These are phyloP conservation scores for Anagyrus pseudococci DNA, from an alignment of 2,888 invertebrate species.

Conservation along the genomic window DNA sequence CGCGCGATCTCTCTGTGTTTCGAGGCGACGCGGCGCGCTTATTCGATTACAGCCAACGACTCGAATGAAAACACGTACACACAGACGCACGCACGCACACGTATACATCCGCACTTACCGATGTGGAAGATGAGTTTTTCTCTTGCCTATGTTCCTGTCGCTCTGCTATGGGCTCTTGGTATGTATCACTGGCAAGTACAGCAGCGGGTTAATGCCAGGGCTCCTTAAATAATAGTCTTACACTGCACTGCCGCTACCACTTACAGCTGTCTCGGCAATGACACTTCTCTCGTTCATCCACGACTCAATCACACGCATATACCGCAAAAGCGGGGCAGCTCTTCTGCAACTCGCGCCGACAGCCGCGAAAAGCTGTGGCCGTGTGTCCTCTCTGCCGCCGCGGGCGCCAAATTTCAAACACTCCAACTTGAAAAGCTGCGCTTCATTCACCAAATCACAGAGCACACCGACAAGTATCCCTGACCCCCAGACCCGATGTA, in stretches of 20 bases:
- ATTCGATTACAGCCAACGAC: slow-evolving; percentile 37
- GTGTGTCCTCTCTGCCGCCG: too few relatives aligned
- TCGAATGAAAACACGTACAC: slow-evolving; percentile 37
- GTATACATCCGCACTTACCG: slow-evolving; percentile 37
- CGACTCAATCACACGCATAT: background rate
- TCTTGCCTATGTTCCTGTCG: too few relatives aligned
- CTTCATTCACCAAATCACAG: too few relatives aligned
- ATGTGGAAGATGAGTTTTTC: slow-evolving; percentile 35
- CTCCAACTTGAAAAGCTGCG: too few relatives aligned
- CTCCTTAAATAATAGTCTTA: too few relatives aligned
- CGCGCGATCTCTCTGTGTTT: background rate
- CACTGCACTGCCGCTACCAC: too few relatives aligned
- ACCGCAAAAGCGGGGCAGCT: background rate
- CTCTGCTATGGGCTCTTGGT: background rate
- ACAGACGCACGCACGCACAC: too few relatives aligned
- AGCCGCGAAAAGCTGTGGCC: too few relatives aligned
- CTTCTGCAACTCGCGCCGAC: background rate
- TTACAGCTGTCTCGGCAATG: background rate
- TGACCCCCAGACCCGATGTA: background rate
- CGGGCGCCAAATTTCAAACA: slow-evolving; percentile 8
- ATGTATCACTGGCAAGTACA: too few relatives aligned
- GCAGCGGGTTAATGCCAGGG: too few relatives aligned
- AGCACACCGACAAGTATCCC: background rate
- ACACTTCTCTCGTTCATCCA: too few relatives aligned
- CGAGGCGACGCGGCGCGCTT: slow-evolving; percentile 5